Evolutionary conservation across 2,113 vertebrate genomes (phyloP).

Genomic region (Phaetusa simplex): DNA sequence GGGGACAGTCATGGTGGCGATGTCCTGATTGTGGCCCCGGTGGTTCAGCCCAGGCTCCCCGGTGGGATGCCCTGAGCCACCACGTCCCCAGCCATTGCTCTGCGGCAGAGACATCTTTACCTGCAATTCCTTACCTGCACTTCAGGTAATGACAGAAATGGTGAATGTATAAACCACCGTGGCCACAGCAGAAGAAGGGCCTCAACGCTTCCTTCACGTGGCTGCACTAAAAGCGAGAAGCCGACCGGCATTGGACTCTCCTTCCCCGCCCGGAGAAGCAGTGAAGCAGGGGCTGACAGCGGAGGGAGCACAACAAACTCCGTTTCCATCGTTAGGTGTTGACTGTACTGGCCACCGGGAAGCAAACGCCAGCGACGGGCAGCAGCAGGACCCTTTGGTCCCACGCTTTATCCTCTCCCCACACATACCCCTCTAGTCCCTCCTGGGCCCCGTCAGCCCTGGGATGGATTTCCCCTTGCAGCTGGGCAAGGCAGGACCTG

Average conservation of each 20-base stretch:
- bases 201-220: fast-evolving
- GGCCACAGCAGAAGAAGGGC: neutral
- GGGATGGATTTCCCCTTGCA: neutral
- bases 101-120: neutral
- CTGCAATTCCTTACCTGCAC: neutral
- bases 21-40: no score
- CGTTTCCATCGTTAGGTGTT: neutral
- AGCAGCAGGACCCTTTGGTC: neutral
- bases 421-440: neutral
- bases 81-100: fast-evolving
- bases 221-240: neutral
- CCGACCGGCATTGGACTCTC: fast-evolving
- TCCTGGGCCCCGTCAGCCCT: neutral
- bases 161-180: fast-evolving
- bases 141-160: fast-evolving
- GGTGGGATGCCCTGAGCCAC: fast-evolving
- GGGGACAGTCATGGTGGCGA: fast-evolving
- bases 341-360: neutral
- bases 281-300: neutral
- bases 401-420: neutral
- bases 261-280: neutral
- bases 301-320: neutral
- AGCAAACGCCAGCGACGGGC: neutral
- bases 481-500: neutral
- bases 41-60: fast-evolving